Evolutionary conservation across 2,888 invertebrate genomes (phyloP).

Genomic region (Acronicta aceris): DNA sequence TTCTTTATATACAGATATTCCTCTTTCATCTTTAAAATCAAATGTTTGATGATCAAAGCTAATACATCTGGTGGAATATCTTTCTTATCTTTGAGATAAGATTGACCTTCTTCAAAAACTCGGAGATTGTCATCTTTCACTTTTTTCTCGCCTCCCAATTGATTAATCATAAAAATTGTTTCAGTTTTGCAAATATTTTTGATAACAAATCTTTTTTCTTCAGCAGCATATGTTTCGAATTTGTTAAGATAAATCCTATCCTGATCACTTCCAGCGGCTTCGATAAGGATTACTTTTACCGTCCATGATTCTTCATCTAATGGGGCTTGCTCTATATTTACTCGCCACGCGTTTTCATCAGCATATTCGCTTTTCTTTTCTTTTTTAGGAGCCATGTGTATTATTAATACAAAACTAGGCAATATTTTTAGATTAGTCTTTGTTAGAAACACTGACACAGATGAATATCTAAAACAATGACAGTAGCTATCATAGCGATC

Average conservation of each 20-base stretch:
- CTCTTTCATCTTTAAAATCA: constrained; percentile 83
- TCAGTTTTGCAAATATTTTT: constrained; percentile 85
- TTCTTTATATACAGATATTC: constrained; percentile 79
- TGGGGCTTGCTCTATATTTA: constrained; percentile 69
- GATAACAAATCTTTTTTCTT: constrained; percentile 82
- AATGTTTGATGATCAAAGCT: constrained; percentile 81
- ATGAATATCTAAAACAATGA: no score
- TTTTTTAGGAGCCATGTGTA: constrained; percentile 69
- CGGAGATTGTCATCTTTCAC: constrained; percentile 77
- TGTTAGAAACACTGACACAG: no score
- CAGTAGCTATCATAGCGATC: no score
- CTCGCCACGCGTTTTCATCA: constrained; percentile 73
- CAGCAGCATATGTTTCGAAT: constrained; percentile 78
- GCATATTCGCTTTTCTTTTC: constrained; percentile 68
- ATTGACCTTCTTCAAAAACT: constrained; percentile 82
- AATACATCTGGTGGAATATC: constrained; percentile 80
- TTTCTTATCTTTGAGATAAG: constrained; percentile 78
- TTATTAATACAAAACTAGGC: no score
- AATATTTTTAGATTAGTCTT: no score
- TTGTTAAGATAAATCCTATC: constrained; percentile 80
- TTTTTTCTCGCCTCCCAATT: constrained; percentile 82
- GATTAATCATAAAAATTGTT: constrained; percentile 85
- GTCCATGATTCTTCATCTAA: constrained; percentile 76
- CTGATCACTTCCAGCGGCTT: constrained; percentile 82
- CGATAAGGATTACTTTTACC: constrained; percentile 78